Evolutionary conservation across 2,797 vertebrate genomes (phyloP), one percentile per base, ranked within the genome.

Genomic region (Bovichtus diacanthus): DNA sequence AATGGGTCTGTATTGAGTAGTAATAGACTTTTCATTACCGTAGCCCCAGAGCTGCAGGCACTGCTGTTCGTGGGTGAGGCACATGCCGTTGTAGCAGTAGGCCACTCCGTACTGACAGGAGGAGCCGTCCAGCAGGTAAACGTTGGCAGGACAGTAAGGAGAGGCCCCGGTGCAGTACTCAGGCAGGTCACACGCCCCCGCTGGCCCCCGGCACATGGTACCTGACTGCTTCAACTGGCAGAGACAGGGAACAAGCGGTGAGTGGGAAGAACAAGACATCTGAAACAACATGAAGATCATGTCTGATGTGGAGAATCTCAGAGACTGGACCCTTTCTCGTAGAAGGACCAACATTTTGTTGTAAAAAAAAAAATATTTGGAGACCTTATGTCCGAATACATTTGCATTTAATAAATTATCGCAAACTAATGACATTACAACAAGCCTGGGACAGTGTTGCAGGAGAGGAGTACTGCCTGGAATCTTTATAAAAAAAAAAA

Each of bases 41-140:
- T 96, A 94, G 12, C 97, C 98, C 98, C 98, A 99, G 38, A 99
- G 96, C 92, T 96, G 96, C 84, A 96, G 85, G 4, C 98, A 99
- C 82, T 99, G 98, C 84, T 97, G 95, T 25, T 95, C 93, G 18
- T 98, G 97, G 2, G 97, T 98, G 84, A 97, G 96, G 80, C 97
- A 99, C 95, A 97, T 97, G 86, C 98, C 98, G 0, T 96, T 96
- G 90, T 91, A 94, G 92, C 98, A 99, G 92, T 97, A 98, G 23
- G 97, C 98, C 6, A 84, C 73, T 0, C 94, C 93, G 0, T 80
- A 54, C 70, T 97, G 96, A 0, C 98, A 99, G 13, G 94, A 65
- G 0, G 97, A 97, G 69, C 98, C 97, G 0, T 99, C 98, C 88
- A 98, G 91, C 41, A 96, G 93, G 91, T 98, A 97, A 15, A 97